phyloP scores from a whole-genome alignment of 1,140 invertebrate genomes.

The Ostrea denselamellosa region DNA sequence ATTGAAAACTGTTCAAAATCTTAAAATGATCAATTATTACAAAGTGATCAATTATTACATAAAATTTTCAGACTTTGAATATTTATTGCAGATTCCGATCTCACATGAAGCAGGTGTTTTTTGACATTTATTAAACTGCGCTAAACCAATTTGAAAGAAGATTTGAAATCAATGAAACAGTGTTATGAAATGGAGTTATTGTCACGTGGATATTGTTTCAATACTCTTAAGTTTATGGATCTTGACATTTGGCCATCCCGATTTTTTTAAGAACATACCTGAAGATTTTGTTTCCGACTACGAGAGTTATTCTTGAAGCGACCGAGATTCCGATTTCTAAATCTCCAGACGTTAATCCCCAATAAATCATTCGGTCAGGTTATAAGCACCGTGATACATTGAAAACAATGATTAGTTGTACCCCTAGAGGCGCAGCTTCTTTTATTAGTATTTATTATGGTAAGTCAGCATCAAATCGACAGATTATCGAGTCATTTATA shows the following conservation, averaged over 20 bases:
- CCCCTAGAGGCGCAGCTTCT: conserved; percentile 51
- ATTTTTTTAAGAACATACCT: conserved; percentile 54
- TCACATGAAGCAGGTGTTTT: conserved; percentile 53
- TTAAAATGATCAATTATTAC: too few species aligned
- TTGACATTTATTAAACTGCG: conserved; percentile 54
- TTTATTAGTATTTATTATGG: conserved; percentile 58
- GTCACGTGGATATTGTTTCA: conserved; percentile 51
- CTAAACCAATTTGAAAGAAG: conserved; percentile 40
- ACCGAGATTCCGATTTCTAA: conserved; percentile 62
- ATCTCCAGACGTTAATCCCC: conserved; percentile 49
- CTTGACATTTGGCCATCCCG: conserved; percentile 33
- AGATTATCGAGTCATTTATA: conserved; percentile 52
- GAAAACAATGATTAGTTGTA: conserved; percentile 59
- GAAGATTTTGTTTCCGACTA: conserved; percentile 59
- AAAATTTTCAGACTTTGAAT: conserved; percentile 49
- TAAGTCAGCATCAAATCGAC: conserved; percentile 56
- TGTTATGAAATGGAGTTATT: conserved; percentile 41
- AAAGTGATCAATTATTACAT: conserved; percentile 51
- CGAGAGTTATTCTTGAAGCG: conserved; percentile 62
- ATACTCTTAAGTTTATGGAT: conserved; percentile 46
- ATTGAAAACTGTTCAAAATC: conserved; percentile 40
- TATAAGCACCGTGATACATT: conserved; percentile 61
- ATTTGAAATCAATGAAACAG: conserved; percentile 42
- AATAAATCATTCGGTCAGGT: conserved; percentile 51
- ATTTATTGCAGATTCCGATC: conserved; percentile 51